Conservation (phyloP, 2,888 invertebrate genomes). For the Emmelina monodactyla region DNA sequence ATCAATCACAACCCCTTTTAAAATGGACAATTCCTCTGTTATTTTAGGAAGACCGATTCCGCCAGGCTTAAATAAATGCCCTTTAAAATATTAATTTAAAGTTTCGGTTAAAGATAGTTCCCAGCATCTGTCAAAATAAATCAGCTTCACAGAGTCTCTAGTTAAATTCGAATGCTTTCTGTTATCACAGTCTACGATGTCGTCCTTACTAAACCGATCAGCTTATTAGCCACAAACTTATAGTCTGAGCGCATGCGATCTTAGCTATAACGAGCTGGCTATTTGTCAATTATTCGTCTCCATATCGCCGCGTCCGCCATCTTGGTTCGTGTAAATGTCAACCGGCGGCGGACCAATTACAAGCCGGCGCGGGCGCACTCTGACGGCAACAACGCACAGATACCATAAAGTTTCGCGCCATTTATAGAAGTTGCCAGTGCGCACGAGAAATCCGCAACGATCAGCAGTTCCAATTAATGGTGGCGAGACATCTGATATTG, state of each 20-base stretch:
- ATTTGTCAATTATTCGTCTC: conserved; percentile 60
- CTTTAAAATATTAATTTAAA: no score
- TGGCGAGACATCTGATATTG: conserved; percentile 38
- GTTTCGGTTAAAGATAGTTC: no score
- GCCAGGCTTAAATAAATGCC: no score
- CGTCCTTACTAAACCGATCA: conserved; percentile 1
- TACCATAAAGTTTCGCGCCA: conserved; percentile 60
- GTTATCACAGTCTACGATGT: neutral
- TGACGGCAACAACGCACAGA: conserved; percentile 55
- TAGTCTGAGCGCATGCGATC: neutral
- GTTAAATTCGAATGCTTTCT: no score
- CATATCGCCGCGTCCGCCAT: conserved; percentile 53
- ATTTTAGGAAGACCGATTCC: no score
- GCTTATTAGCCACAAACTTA: conserved; percentile 1
- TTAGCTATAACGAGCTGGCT: conserved; percentile 14
- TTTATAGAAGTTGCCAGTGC: conserved; percentile 42
- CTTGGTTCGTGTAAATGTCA: conserved; percentile 61
- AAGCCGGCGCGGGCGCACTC: conserved; percentile 47
- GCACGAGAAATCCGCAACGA: conserved; percentile 33
- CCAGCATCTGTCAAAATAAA: no score
- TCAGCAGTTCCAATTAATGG: conserved; percentile 57
- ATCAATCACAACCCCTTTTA: conserved; percentile 1
- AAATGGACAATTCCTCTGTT: no score
- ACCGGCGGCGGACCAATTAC: conserved; percentile 59
- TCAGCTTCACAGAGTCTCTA: no score